These are phyloP conservation scores for Trachythela sp. DNA, from an alignment of 64 coral and sea anemone species.

Conservation along the genomic window DNA sequence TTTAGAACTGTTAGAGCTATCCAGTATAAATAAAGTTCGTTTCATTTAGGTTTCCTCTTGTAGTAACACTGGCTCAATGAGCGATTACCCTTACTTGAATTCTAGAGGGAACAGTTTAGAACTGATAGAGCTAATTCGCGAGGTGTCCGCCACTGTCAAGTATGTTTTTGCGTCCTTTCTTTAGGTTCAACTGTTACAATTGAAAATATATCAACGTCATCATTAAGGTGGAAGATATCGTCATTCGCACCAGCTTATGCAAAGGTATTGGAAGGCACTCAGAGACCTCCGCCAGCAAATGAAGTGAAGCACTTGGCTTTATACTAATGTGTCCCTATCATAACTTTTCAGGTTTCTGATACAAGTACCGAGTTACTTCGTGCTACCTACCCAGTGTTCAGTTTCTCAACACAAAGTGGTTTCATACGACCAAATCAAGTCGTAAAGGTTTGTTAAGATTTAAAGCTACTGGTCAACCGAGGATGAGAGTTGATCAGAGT, in stretches of 20 bases:
- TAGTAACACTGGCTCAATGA: too few relatives aligned
- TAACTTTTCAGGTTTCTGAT: slow-evolving; percentile 5
- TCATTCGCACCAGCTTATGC: slow-evolving; percentile 95
- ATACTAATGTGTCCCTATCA: neutral
- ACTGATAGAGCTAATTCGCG: too few relatives aligned
- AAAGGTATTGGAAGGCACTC: slow-evolving; percentile 52
- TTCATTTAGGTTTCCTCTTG: too few relatives aligned
- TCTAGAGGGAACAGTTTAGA: too few relatives aligned
- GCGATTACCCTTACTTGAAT: too few relatives aligned
- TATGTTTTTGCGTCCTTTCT: neutral
- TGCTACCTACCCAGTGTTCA: slow-evolving; percentile 61
- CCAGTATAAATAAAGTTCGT: too few relatives aligned
- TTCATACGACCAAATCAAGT: neutral
- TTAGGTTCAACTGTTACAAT: slow-evolving; percentile 62
- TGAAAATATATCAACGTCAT: slow-evolving; percentile 41
- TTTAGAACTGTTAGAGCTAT: too few relatives aligned
- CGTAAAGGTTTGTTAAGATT: slow-evolving; percentile 28
- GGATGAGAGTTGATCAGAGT: too few relatives aligned
- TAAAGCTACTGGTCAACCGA: too few relatives aligned
- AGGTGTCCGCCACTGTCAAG: neutral
- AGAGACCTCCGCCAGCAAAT: too few relatives aligned
- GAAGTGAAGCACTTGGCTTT: neutral
- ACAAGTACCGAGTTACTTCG: slow-evolving; percentile 42
- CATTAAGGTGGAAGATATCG: slow-evolving; percentile 71
- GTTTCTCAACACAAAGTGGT: slow-evolving; percentile 41